phyloP scores from a whole-genome alignment of 2,888 invertebrate species.

The Rotaria socialis region DNA sequence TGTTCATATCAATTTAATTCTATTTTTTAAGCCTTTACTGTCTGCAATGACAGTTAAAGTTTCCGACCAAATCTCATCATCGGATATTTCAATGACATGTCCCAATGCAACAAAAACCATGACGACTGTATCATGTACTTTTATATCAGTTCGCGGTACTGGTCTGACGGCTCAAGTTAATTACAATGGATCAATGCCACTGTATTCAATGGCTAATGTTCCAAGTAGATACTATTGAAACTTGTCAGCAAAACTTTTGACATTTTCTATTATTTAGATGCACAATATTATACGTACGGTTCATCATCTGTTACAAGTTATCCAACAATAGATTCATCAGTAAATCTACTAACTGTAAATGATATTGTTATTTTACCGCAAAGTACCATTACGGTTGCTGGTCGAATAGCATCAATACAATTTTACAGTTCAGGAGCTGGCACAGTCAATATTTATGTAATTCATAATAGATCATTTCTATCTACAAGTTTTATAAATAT shows the following conservation, averaged over 20 bases:
- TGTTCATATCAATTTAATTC: too few species aligned
- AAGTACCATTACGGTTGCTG: neutral
- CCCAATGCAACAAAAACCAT: constrained; percentile 3
- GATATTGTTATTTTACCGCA: constrained; percentile 28
- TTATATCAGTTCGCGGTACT: neutral
- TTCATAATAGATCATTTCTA: neutral
- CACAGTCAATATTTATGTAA: neutral
- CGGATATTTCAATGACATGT: constrained; percentile 12
- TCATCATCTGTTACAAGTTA: neutral
- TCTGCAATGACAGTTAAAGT: neutral
- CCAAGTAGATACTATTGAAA: neutral
- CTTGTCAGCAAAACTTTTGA: neutral
- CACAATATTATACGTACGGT: constrained; percentile 6
- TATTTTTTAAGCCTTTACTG: neutral
- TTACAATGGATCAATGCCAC: neutral
- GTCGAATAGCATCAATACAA: neutral
- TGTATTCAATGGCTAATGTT: neutral
- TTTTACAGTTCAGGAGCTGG: neutral
- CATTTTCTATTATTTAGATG: neutral
- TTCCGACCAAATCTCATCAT: neutral
- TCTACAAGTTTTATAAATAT: neutral
- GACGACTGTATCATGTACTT: neutral
- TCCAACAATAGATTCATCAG: neutral
- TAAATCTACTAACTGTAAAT: neutral
- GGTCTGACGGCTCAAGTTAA: neutral